Base-by-base conservation (phyloP, 2,797 vertebrate genomes). In the Hydrolagus colliei region DNA sequence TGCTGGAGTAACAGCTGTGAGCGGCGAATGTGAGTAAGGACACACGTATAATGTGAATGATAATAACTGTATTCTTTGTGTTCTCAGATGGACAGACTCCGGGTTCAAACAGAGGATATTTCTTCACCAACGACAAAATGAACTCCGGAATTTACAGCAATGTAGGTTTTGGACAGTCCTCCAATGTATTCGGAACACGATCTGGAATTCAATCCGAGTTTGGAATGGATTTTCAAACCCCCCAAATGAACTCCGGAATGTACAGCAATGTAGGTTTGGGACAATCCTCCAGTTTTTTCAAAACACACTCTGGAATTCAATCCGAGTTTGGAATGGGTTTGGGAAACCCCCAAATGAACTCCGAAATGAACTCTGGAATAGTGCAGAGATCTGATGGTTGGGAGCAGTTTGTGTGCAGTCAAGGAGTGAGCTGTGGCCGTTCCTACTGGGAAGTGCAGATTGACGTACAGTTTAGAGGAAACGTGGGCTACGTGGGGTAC, bases 391-490 rank as follows among this genome's bases (percentile, higher is more conserved):
- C 98, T 0, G 89, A 96, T 88, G 91, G 94, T 91, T 95, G 94
- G 72, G 98, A 97, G 97, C 98, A 98, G 92, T 96, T 97, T 87
- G 92, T 96, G 86, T 98, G 97, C 85, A 88, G 86, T 0, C 94
- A 98, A 91, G 92, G 93, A 87, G 96, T 95, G 79, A 90, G 59
- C 35, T 82, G 84, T 0, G 97, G 97, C 14, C 94, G 87, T 73
- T 96, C 97, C 91, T 99, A 98, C 93, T 99, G 98, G 97, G 97
- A 99, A 90, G 93, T 98, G 88, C 91, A 91, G 0, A 91, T 98
- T 86, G 87, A 32, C 0, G 86, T 88, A 7, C 88, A 74, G 1
- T 92, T 91, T 86, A 65, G 79, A 62, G 68, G 27, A 68, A 27
- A 27, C 27, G 27, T 27, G 27, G 27, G 27, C 0, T 27, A 27